Conservation (phyloP, 2,113 vertebrate genomes). For the Sapayoa aenigma region DNA sequence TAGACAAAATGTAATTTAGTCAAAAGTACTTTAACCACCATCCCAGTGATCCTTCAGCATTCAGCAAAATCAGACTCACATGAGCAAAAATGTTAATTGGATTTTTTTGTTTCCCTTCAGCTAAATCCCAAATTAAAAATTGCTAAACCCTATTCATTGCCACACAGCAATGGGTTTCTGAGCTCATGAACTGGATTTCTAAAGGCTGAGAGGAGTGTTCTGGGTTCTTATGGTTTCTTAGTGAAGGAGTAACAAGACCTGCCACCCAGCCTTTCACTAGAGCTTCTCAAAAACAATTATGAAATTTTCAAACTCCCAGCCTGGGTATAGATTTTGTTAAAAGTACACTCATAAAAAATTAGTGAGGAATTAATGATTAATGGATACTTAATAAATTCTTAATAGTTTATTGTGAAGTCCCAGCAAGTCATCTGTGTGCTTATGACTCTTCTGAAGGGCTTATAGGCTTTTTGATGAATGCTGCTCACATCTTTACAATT, state of each 20-base stretch:
- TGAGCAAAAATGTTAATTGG: conserved; percentile 21
- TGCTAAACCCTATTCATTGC: not conserved
- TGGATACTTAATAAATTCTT: conserved; percentile 54
- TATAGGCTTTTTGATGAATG: not conserved
- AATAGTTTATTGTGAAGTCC: conserved; percentile 28
- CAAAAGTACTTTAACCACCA: not conserved
- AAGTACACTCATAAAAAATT: conserved; percentile 11
- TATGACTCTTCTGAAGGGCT: not conserved
- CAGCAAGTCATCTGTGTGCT: not conserved
- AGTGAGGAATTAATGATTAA: conserved; percentile 52
- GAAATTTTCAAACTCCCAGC: conserved; percentile 19
- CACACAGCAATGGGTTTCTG: not conserved
- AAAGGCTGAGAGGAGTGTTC: not conserved
- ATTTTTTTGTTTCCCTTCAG: conserved; percentile 9
- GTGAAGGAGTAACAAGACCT: not conserved
- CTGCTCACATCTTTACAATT: not conserved
- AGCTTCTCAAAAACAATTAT: conserved; percentile 12
- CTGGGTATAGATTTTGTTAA: conserved; percentile 21
- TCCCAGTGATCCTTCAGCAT: not conserved
- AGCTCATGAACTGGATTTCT: not conserved
- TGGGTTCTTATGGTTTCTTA: not conserved
- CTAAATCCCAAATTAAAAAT: conserved; percentile 40
- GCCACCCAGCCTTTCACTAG: not conserved
- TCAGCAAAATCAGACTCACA: conserved; percentile 19
- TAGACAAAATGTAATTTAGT: conserved; percentile 5